Conservation (phyloP, 2,113 vertebrate species). For the Chaetura pelagica region DNA sequence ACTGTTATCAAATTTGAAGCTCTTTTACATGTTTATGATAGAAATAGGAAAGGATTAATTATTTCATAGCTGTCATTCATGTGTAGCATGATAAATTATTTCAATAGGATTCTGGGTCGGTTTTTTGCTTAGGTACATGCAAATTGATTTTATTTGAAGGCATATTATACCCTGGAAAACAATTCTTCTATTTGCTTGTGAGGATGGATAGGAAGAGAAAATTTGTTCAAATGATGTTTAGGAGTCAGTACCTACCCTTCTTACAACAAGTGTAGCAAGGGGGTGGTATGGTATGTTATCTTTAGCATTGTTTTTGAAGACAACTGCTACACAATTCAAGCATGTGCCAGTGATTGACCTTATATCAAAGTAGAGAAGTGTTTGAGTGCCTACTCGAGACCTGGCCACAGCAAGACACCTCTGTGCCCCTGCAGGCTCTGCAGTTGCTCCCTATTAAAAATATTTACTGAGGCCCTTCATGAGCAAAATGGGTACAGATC, state of each 20-base stretch:
- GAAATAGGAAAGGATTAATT: neutral
- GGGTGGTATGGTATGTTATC: neutral
- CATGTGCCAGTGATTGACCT: accelerated
- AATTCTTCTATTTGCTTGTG: neutral
- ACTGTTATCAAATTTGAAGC: neutral
- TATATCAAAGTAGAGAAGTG: neutral
- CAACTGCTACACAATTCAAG: neutral
- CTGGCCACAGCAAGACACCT: neutral
- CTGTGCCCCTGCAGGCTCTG: neutral
- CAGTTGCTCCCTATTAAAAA: neutral
- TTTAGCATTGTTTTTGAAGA: neutral
- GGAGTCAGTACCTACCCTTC: neutral
- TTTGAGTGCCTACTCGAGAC: neutral
- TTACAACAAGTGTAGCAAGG: neutral
- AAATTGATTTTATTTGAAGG: neutral
- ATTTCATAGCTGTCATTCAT: neutral
- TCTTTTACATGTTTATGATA: neutral
- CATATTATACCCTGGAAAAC: neutral
- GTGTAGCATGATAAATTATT: neutral
- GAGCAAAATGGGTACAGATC: neutral
- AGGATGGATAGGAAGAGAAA: neutral
- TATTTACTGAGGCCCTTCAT: neutral
- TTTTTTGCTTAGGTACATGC: neutral
- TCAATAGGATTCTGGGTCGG: neutral
- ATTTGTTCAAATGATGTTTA: neutral